These are phyloP conservation scores for Beaufortia kweichowensis DNA, from an alignment of 2,113 vertebrate genomes.

Conservation along the genomic window DNA sequence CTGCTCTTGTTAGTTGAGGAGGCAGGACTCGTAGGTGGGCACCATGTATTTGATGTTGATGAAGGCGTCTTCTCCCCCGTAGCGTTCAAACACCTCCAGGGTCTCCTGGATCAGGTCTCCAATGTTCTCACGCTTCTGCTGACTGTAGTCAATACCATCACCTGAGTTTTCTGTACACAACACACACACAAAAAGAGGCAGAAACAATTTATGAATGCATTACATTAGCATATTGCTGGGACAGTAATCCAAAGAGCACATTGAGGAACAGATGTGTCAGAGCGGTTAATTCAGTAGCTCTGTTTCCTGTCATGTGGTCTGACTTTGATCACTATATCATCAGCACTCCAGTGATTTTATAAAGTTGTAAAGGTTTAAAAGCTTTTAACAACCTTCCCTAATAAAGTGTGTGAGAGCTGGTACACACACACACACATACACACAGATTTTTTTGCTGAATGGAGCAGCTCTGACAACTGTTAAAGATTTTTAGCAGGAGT, in stretches of 20 bases:
- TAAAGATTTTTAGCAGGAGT: background rate
- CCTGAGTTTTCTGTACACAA: constrained; percentile 82
- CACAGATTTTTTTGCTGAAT: background rate
- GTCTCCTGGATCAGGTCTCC: constrained; percentile 92
- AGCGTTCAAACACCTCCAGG: constrained; percentile 86
- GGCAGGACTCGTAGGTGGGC: constrained; percentile 90
- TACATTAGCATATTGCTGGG: background rate
- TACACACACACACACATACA: background rate
- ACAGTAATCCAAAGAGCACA: background rate
- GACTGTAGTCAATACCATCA: constrained; percentile 88
- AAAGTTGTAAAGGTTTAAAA: background rate
- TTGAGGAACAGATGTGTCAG: background rate
- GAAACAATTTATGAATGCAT: background rate
- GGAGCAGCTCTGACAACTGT: background rate
- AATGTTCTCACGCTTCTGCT: constrained; percentile 87
- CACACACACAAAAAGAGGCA: constrained; percentile 26
- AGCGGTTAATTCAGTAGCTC: background rate
- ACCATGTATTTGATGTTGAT: constrained; percentile 98
- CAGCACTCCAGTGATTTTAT: background rate
- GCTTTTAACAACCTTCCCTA: background rate
- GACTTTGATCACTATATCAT: background rate
- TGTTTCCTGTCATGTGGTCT: background rate
- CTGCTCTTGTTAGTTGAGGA: constrained; percentile 71
- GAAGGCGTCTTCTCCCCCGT: constrained; percentile 85
- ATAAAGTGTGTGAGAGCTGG: background rate